Base-by-base conservation (phyloP, 2,797 vertebrate genomes). In the Orestias chungarensis region DNA sequence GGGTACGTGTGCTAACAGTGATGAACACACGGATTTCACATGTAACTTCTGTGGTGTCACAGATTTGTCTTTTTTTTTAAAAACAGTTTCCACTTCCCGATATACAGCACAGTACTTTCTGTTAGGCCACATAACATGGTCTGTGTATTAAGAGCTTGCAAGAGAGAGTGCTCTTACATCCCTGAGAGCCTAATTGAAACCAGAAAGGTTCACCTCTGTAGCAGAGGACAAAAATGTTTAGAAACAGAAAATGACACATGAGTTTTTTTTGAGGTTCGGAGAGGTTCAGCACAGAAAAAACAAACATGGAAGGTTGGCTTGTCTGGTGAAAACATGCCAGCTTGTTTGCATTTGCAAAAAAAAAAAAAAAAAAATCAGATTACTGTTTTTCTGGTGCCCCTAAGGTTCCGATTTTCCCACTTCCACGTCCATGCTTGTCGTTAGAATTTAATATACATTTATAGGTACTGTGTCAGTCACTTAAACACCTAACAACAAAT, bases 131-230 rank as follows among this genome's bases (percentile, higher is more conserved):
- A 64, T 5, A 64, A 64, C 59, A 42, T 64, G 40, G 23, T 75
- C 46, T 67, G 33, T 67, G 59, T 50, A 55, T 52, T 35, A 67
- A 73, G 61, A 68, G 64, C 31, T 31, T 73, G 55, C 7, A 3
- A 50, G 40, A 62, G 54, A 82, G 74, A 71, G 73, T 42, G 55
- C 71, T 83, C 69, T 83, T 73, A 67, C 77, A 83, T 72, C 83
- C 83, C 73, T 78, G 75, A 70, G 78, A 85, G 78, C 84, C 76
- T 91, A 92, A 92, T 88, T 90, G 81, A 76, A 92, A 88, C 72
- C 92, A 92, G 82, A 88, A 72, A 52, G 12, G 55, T 74, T 87
- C 25, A 65, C 70, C 77, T 82, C 72, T 70, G 80, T 66, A 71
- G 79, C 74, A 49, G 18, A 75, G 71, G 50, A 55, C 64, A 29